Evolutionary conservation across 2,797 vertebrate genomes (phyloP).

Genomic region (Platyrinchus mystaceus): DNA sequence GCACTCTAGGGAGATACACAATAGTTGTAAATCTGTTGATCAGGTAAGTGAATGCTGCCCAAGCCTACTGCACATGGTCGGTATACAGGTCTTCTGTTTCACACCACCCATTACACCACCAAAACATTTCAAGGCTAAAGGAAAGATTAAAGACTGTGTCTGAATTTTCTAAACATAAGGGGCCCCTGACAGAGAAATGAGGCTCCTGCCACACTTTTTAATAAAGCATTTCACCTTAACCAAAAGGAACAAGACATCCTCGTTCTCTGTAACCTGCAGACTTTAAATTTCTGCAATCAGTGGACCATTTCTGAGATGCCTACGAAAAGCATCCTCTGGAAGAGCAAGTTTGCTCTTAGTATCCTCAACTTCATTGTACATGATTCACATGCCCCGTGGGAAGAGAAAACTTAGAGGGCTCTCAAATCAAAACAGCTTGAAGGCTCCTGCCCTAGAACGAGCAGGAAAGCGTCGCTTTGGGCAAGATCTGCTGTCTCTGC

Average conservation of each 20-base stretch:
- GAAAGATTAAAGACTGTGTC: background rate
- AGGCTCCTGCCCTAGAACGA: background rate
- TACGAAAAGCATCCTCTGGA: background rate
- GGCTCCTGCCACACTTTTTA: background rate
- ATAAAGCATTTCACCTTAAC: background rate
- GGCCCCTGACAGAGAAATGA: background rate
- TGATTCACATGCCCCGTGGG: background rate
- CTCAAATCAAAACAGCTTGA: background rate
- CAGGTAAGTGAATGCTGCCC: background rate
- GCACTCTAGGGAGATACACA: background rate
- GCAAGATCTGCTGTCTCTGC: background rate
- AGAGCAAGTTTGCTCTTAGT: background rate
- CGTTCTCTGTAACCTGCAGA: background rate
- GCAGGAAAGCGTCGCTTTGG: background rate
- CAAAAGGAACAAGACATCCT: background rate
- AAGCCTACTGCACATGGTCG: background rate
- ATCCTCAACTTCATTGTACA: background rate
- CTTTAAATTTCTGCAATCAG: background rate
- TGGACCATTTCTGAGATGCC: background rate
- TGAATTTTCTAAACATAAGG: background rate
- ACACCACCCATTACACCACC: background rate
- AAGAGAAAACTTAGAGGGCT: background rate
- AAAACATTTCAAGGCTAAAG: background rate
- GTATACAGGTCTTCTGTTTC: background rate
- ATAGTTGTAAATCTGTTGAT: background rate